Base-by-base conservation (phyloP, 1,140 invertebrate genomes). In the Parasteatoda tepidariorum region DNA sequence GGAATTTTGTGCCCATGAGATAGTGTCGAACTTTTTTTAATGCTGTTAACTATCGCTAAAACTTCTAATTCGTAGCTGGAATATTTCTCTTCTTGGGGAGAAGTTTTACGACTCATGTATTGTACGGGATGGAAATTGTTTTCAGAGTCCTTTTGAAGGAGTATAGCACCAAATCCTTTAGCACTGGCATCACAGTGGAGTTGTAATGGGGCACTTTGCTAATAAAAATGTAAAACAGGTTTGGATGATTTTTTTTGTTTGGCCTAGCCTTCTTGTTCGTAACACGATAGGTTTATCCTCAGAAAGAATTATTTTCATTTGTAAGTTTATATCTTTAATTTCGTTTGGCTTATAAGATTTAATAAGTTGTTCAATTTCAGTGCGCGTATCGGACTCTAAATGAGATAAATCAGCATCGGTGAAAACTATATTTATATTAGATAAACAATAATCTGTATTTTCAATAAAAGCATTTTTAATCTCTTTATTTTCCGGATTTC, bases 91-190 rank as follows among this genome's bases (percentile, higher is more conserved):
- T 41, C 38, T 38, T 59, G 30, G 6, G 54, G 15, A n/a, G 22
- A 57, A 13, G 4, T 57, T 41, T 78, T 66, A 31, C 18, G 26
- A 18, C n/a, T 64, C 61, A 24, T 54, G 11, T 66, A 78, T 3
- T 48, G 30, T 22, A 66, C 30, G 0, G 41, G 38, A 7, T 78
- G n/a, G 11, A 66, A 33, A 26, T 24, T 24, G 11, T 7, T 22
- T 2, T 78, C 22, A 48, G 90, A 87, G 22, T 83, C 18, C 24
- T 88, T 85, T 82, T 92, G 91, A 1, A 88, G 87, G 0, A 92
- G 71, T 6, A 91, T 87, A 1, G 88, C 88, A 0, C 90, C 90
- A 5, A 92, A 85, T 9, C 90, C 91, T 85, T 88, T 88, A 0
- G 86, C 73, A 55, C 88, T 89, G 15, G 90, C 90, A 68, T 86